Conservation (phyloP, 2,888 invertebrate species). For the Cistogaster globosa region DNA sequence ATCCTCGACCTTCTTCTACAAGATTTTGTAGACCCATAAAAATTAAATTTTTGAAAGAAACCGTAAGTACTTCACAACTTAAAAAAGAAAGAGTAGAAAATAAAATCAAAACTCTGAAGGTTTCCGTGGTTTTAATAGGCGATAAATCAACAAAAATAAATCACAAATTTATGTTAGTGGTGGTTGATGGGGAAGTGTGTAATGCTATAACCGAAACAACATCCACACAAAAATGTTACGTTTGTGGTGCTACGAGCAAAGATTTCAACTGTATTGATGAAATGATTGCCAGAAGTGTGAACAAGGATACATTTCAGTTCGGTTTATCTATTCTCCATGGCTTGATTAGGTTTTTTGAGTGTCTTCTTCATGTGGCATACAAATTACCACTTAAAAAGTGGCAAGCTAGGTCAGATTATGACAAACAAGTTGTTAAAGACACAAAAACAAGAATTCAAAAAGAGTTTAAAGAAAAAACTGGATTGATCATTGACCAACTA, state of each 20-base stretch:
- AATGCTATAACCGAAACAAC: constrained; percentile 49
- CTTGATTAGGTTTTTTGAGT: constrained; percentile 60
- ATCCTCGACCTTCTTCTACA: constrained; percentile 48
- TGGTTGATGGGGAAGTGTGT: background rate
- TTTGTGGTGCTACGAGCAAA: constrained; percentile 53
- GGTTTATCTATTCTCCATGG: constrained; percentile 59
- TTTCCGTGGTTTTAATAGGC: constrained; percentile 15
- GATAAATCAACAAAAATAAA: constrained; percentile 4
- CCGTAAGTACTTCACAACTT: no score
- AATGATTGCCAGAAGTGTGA: constrained; percentile 53
- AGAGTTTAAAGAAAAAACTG: background rate
- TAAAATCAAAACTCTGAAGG: constrained; percentile 25
- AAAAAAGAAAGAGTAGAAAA: constrained; percentile 32
- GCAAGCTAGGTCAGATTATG: constrained; percentile 38
- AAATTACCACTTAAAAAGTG: constrained; percentile 28
- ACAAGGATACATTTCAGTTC: constrained; percentile 54
- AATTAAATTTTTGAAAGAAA: constrained; percentile 43
- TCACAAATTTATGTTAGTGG: background rate
- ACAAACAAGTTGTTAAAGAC: constrained; percentile 39
- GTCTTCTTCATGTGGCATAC: constrained; percentile 41
- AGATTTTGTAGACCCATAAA: constrained; percentile 36
- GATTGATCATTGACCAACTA: no score
- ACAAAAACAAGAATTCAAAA: constrained; percentile 50
- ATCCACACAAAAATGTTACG: no score
- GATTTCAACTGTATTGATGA: constrained; percentile 47